These are phyloP conservation scores for Dasysyrphus tricinctus DNA, from an alignment of 2,888 invertebrate genomes.

Conservation along the genomic window DNA sequence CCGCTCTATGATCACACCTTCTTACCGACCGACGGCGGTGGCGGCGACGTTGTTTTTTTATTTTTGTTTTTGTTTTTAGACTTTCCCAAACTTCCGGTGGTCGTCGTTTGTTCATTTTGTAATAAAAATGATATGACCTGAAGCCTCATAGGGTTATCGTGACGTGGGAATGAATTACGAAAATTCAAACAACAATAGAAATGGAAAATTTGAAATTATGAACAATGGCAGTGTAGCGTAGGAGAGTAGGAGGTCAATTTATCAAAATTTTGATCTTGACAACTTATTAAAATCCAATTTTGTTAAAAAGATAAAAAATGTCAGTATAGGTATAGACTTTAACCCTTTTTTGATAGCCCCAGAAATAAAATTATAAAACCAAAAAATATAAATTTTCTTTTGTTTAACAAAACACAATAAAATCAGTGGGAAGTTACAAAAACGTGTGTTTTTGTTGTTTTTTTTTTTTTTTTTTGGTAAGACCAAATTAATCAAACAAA, in stretches of 20 bases:
- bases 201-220: constrained; percentile 31
- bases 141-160: constrained; percentile 8
- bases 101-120: constrained; percentile 5
- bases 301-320: constrained; percentile 13
- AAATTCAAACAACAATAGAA: constrained; percentile 26
- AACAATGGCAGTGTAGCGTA: constrained; percentile 1
- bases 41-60: background rate
- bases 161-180: constrained; percentile 48
- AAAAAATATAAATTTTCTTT: constrained; percentile 1
- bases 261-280: constrained; percentile 55
- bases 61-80: constrained; percentile 1
- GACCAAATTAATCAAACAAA: constrained; percentile 69
- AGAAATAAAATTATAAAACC: background rate
- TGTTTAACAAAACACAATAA: constrained; percentile 13
- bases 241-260: constrained; percentile 40
- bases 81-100: constrained; percentile 38
- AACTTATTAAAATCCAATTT: constrained; percentile 54
- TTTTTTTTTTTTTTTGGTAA: constrained; percentile 33
- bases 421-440: constrained; percentile 7
- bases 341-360: constrained; percentile 31
- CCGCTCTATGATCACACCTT: constrained; percentile 24
- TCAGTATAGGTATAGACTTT: constrained; percentile 10
- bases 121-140: constrained; percentile 7
- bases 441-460: constrained; percentile 2
- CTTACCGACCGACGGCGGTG: constrained; percentile 1